Conservation (phyloP, 1,140 invertebrate species). For the Drosophila bifasciata region DNA sequence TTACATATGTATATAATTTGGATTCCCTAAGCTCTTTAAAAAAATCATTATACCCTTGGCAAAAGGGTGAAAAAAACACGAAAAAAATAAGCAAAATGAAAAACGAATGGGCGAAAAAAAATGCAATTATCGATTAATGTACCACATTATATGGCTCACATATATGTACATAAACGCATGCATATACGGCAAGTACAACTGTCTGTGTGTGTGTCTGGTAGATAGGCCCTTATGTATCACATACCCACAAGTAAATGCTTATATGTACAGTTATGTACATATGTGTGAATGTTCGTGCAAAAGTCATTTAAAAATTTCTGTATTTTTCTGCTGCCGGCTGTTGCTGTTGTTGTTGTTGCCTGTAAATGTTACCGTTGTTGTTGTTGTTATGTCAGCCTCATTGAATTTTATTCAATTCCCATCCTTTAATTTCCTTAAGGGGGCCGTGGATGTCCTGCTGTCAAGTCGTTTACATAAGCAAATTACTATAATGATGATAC, state of each 20-base stretch:
- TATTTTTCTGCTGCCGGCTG: slow-evolving; percentile 24
- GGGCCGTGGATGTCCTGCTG: slow-evolving; percentile 15
- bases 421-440: slow-evolving; percentile 65
- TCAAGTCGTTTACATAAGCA: slow-evolving; percentile 74
- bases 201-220: slow-evolving; percentile 20
- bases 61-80: neutral
- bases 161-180: slow-evolving; percentile 10
- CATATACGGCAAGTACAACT: neutral
- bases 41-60: no score
- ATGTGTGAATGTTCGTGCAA: slow-evolving; percentile 40
- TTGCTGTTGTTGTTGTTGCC: slow-evolving; percentile 2
- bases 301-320: slow-evolving; percentile 54
- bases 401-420: slow-evolving; percentile 66
- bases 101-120: slow-evolving; percentile 48
- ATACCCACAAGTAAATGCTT: slow-evolving; percentile 14
- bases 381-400: slow-evolving; percentile 7
- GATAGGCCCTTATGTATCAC: slow-evolving; percentile 52
- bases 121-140: slow-evolving; percentile 82
- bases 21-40: no score
- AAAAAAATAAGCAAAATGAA: slow-evolving; percentile 15
- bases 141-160: slow-evolving; percentile 74
- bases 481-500: slow-evolving; percentile 67
- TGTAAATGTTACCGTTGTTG: neutral
- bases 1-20: no score
- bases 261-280: slow-evolving; percentile 45